These are phyloP conservation scores for Dorcus parallelipipedus DNA, from an alignment of 2,888 invertebrate species.

Conservation along the genomic window DNA sequence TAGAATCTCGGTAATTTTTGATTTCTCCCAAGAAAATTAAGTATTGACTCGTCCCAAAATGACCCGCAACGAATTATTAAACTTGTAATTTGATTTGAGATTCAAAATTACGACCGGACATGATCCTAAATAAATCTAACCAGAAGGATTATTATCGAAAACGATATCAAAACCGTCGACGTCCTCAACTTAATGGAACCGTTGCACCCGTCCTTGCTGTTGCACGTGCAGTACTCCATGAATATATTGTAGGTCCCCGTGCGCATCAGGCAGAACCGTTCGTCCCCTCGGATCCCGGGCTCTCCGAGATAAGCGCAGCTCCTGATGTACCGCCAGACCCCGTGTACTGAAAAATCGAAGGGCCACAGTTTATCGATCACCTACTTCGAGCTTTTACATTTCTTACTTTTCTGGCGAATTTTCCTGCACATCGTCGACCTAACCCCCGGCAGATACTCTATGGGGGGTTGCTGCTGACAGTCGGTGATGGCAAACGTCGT, in stretches of 20 bases:
- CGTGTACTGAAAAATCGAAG: conserved; percentile 63
- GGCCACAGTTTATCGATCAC: neutral
- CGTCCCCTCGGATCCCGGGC: conserved; percentile 85
- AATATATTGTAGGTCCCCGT: conserved; percentile 92
- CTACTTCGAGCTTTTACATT: neutral
- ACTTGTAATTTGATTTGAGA: too few relatives aligned
- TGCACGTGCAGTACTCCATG: conserved; percentile 90
- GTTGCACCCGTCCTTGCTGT: conserved; percentile 90
- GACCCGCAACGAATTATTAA: too few relatives aligned
- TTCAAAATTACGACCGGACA: too few relatives aligned
- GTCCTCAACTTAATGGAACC: conserved; percentile 46
- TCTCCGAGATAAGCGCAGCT: conserved; percentile 89
- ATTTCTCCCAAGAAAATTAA: too few relatives aligned
- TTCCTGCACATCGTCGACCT: conserved; percentile 86
- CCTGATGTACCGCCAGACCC: conserved; percentile 84
- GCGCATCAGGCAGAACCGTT: conserved; percentile 85
- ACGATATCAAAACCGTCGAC: conserved; percentile 20
- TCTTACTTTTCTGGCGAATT: conserved; percentile 81
- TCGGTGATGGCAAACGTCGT: conserved; percentile 82
- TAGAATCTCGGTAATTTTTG: too few relatives aligned
- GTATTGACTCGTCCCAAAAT: too few relatives aligned
- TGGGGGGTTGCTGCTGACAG: conserved; percentile 46
- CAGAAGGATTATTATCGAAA: too few relatives aligned
- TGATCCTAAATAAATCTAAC: too few relatives aligned
- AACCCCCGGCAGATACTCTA: conserved; percentile 66